Evolutionary conservation across 2,797 vertebrate species (phyloP), one percentile per base, ranked within the genome.

Genomic region (Halcyon smyrnensis): DNA sequence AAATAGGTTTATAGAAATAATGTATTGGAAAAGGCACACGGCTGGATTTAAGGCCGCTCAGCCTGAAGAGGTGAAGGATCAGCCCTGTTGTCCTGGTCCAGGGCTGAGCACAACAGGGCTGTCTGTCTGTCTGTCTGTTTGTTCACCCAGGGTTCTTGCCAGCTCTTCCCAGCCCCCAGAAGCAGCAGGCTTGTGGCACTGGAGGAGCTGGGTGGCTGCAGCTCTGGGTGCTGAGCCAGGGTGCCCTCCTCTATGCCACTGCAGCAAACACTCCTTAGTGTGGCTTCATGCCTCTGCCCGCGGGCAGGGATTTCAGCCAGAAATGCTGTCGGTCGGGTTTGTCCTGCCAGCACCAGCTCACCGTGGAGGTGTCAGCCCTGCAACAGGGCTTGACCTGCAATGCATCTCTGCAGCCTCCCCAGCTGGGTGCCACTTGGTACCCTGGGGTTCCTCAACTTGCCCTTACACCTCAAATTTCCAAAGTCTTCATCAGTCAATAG

Each of bases 301-400:
- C 91, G 86, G 91, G 94, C 80, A 59, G 59, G 86, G 86, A 84
- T 8, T 41, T 70, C n/a, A 93, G 92, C 90, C 95, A 93, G 87
- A 74, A 80, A 83, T 3, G 18, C 79, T 19, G 75, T 86, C 83
- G 45, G 51, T 74, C 12, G 2, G 46, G 92, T 80, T 93, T 86
- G 89, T 88, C 73, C 91, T 93, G 94, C 83, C 83, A 86, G 83
- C 56, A 7, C 27, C 85, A 65, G 46, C 94, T 94, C 93, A 93
- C 84, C 93, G 86, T 74, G 94, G 60, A 83, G 83, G 71, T 79
- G 79, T 27, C 70, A 85, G 79, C 82, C 41, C 85, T 91, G 92
- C 74, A 43, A 50, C 0, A 6, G 53, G n/a, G 62, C 50, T 50
- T 53, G 13, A 77, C 76, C 75, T 5, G 19, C 41, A 43, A 5